Conservation (phyloP, 2,113 vertebrate genomes). For the Eublepharis macularius region DNA sequence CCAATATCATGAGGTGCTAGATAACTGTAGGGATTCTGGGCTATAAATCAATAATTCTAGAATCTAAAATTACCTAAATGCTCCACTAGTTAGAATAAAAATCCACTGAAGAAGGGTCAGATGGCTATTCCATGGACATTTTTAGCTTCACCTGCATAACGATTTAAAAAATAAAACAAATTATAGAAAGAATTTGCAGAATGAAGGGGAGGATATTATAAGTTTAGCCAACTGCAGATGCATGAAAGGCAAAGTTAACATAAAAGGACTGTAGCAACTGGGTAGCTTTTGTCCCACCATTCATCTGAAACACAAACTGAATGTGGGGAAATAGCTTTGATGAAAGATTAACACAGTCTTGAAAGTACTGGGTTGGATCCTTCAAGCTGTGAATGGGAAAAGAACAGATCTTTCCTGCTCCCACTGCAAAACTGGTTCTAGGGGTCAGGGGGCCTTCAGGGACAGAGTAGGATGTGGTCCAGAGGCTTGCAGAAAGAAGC, state of each 20-base stretch:
- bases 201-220: neutral
- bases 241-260: neutral
- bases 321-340: neutral
- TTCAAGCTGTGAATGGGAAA: too few relatives aligned
- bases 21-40: too few relatives aligned
- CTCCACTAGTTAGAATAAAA: conserved; percentile 18
- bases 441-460: too few relatives aligned
- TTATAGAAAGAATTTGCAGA: conserved; percentile 1
- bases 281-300: neutral
- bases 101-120: neutral
- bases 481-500: too few relatives aligned
- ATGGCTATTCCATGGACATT: neutral
- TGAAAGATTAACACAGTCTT: conserved; percentile 3
- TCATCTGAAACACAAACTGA: neutral
- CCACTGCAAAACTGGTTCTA: too few relatives aligned
- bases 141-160: neutral
- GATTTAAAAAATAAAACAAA: conserved; percentile 20
- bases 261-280: neutral
- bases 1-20: too few relatives aligned
- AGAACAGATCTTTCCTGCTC: too few relatives aligned
- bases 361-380: too few relatives aligned
- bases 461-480: too few relatives aligned
- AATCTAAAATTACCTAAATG: neutral
- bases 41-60: too few relatives aligned
- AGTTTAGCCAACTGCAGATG: neutral